A percentile compares a stretch with the other conserved stretches of the same genome.
phyloP scores from a whole-genome alignment of 2,113 vertebrate species.

The Labrus mixtus region DNA sequence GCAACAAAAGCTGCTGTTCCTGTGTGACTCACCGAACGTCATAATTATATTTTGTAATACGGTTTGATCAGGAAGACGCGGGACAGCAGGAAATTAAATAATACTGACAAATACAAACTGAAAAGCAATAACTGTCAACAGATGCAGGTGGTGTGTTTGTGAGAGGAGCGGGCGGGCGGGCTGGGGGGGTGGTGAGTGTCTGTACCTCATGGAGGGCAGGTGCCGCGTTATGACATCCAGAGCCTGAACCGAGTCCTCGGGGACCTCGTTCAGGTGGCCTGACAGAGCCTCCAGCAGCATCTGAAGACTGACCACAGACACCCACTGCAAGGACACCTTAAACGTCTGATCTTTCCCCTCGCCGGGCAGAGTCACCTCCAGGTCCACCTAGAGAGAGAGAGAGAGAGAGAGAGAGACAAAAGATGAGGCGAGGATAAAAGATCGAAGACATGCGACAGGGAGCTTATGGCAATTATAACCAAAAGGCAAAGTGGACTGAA shows the following conservation, averaged over 20 bases:
- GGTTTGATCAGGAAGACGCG: constrained; percentile 16
- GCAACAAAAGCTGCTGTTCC: neutral
- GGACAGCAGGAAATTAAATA: constrained; percentile 34
- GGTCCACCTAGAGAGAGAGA: constrained; percentile 88
- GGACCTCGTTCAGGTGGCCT: constrained; percentile 96
- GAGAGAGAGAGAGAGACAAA: neutral
- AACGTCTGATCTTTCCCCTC: constrained; percentile 99
- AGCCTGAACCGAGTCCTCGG: constrained; percentile 97
- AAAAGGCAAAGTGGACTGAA: neutral
- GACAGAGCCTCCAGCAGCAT: constrained; percentile 96
- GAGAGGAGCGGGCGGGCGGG: neutral
- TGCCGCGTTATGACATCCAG: constrained; percentile 98
- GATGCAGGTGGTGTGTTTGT: neutral
- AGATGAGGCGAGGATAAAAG: neutral
- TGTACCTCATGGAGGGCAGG: constrained; percentile 97
- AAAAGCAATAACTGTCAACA: constrained; percentile 30
- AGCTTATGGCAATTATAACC: neutral
- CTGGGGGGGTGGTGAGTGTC: neutral
- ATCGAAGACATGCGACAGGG: neutral
- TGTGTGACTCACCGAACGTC: too few species aligned
- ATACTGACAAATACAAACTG: constrained; percentile 12
- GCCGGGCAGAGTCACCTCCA: constrained; percentile 98
- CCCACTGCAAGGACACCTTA: constrained; percentile 98
- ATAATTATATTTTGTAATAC: neutral
- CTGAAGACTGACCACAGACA: constrained; percentile 98